Evolutionary conservation across 2,888 invertebrate genomes (phyloP), one percentile per base, ranked within the genome.

Genomic region (Lottia gigantea): DNA sequence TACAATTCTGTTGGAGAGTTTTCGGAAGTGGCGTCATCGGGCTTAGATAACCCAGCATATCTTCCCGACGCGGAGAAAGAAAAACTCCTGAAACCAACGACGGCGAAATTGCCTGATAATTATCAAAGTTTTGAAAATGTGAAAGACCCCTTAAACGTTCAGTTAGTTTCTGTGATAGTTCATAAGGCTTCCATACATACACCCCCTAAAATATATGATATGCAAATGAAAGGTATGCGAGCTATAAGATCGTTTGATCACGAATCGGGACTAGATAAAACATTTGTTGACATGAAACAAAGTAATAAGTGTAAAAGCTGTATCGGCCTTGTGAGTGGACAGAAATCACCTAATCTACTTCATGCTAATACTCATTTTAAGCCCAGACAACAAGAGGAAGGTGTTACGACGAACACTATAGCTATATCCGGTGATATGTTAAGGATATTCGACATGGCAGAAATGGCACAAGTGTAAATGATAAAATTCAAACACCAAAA

Each of bases 31-130:
- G 47, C 65, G 26, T 69, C 69, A 55, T 69, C 74, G 26, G 78
- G 81, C 16, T 76, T 80, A 47, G 79, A 78, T 70, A 81, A 81
- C 55, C 78, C 77, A 16, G 81, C 80, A 16, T 81, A 76, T 63
- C 71, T 64, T 16, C 64, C 69, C 14, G 69, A 69, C 23, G 46
- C 55, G 25, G 69, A 69, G 31, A 64, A 61, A 45, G 49, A 46
- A 16, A 68, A 47, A 68, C 62, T 68, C 8, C 62, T 68, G n/a
- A 66, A 46, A 46, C 26, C 46, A 46, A 67, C 49, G 19, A 64
- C 47, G 16, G 47, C 65, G 6, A 25, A 49, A n/a, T 45, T 69
- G 31, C 25, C 25, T 14, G 67, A 68, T 23, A 23, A 46, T 65
- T 45, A 46, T 23, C 16, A 16, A 15, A 45, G 40, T 14, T 40